Evolutionary conservation across 2,113 vertebrate species (phyloP).

Genomic region (Dicentrarchus labrax): DNA sequence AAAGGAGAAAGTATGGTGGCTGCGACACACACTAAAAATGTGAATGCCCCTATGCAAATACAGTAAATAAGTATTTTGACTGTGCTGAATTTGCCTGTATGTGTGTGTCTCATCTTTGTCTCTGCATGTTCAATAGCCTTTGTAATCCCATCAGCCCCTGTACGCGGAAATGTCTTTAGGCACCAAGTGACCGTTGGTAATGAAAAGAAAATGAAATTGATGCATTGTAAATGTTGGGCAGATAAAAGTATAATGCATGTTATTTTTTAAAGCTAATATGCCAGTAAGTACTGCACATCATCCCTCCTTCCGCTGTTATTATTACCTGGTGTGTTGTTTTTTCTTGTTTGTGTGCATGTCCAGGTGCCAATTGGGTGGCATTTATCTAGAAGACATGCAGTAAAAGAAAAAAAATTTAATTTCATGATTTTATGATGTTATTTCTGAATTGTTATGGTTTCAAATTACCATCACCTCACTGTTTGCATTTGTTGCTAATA

Average conservation of each 20-base stretch:
- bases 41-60: too few relatives aligned
- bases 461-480: slow-evolving; percentile 14
- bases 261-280: neutral
- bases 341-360: neutral
- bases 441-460: slow-evolving; percentile 23
- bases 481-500: slow-evolving; percentile 36
- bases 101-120: neutral
- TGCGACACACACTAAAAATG: too few relatives aligned
- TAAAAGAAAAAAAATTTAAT: slow-evolving; percentile 27
- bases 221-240: neutral
- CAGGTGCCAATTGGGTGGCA: neutral
- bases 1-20: too few relatives aligned
- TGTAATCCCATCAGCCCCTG: slow-evolving; percentile 17
- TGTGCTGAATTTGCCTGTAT: neutral
- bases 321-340: neutral
- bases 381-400: slow-evolving; percentile 17
- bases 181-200: slow-evolving; percentile 10
- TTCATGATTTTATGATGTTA: slow-evolving; percentile 1
- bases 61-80: too few relatives aligned
- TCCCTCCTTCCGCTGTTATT: neutral
- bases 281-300: neutral
- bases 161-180: slow-evolving; percentile 4
- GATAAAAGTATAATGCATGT: neutral
- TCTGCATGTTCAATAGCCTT: slow-evolving; percentile 8
- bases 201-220: slow-evolving; percentile 25